These are phyloP conservation scores for Larimichthys crocea DNA, from an alignment of 2,113 vertebrate genomes.

Conservation along the genomic window DNA sequence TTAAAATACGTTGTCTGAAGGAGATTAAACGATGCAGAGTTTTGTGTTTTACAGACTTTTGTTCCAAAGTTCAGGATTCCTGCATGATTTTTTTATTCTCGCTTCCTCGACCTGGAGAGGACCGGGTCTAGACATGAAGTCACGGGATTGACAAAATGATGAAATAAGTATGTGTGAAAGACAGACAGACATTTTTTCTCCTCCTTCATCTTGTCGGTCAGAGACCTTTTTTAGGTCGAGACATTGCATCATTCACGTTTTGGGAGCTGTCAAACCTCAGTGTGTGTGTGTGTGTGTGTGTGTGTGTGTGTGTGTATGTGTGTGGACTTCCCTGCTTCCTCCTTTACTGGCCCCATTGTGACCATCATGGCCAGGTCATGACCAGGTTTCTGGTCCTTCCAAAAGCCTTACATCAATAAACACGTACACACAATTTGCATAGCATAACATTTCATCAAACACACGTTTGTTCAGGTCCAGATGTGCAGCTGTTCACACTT, in stretches of 20 bases:
- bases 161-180: background rate
- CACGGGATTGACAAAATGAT: background rate
- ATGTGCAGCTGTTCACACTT: constrained; percentile 63
- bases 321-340: too few species aligned
- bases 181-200: background rate
- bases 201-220: background rate
- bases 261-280: background rate
- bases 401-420: background rate
- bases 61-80: background rate
- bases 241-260: background rate
- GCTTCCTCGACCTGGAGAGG: background rate
- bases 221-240: background rate
- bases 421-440: background rate
- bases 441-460: background rate
- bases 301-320: background rate
- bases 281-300: background rate
- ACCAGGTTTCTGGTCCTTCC: background rate
- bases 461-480: background rate
- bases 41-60: background rate
- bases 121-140: background rate
- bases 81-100: background rate
- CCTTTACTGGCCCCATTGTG: background rate
- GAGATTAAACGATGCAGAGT: background rate
- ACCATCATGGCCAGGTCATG: too few species aligned
- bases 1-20: background rate